A percentile compares a stretch with the other conserved stretches of the same genome.
phyloP scores from a whole-genome alignment of 2,888 invertebrate genomes.

The Papilio gigon region DNA sequence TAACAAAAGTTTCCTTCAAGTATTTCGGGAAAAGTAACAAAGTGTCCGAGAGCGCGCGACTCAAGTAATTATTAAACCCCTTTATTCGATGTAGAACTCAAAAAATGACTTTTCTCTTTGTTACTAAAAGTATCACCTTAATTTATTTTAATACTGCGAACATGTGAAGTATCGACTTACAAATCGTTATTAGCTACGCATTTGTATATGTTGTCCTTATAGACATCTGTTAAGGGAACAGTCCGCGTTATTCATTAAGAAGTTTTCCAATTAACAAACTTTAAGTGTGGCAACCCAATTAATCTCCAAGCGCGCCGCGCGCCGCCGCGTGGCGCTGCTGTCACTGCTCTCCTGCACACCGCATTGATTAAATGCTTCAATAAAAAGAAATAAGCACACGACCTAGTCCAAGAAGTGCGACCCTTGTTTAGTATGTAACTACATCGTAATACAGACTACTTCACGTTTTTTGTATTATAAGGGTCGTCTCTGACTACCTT shows the following conservation, averaged over 20 bases:
- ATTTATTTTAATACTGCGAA: no score
- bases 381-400: no score
- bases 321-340: no score
- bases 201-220: neutral
- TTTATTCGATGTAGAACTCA: neutral
- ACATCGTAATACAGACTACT: no score
- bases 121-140: neutral
- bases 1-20: neutral
- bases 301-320: neutral
- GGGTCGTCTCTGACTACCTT: no score
- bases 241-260: constrained; percentile 1
- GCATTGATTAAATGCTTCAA: no score
- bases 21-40: neutral
- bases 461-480: no score
- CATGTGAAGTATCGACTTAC: no score
- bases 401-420: no score
- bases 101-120: neutral
- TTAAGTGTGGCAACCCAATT: constrained; percentile 6
- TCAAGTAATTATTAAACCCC: neutral
- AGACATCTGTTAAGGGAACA: neutral
- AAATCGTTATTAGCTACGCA: no score
- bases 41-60: neutral
- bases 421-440: no score
- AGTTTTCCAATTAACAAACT: constrained; percentile 16
- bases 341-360: no score